These are phyloP conservation scores for Bufo bufo DNA, from an alignment of 2,113 vertebrate genomes.

Conservation along the genomic window DNA sequence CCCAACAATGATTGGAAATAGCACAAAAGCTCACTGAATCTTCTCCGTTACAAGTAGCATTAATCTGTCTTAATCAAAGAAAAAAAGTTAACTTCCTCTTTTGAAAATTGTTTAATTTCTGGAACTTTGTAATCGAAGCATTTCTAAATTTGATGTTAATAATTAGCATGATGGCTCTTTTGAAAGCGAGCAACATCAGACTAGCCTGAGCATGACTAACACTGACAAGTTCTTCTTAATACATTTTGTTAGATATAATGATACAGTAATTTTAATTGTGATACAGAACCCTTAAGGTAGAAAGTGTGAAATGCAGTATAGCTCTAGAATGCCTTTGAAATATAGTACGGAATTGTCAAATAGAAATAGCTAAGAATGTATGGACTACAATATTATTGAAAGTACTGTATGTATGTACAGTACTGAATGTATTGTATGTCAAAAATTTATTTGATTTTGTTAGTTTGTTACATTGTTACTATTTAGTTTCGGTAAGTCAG, in stretches of 20 bases:
- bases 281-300: constrained; percentile 25
- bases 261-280: constrained; percentile 29
- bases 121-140: constrained; percentile 56
- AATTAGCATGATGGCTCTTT: constrained; percentile 36
- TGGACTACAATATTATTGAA: not conserved
- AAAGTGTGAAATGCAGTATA: constrained; percentile 8
- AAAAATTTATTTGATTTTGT: not conserved
- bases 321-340: not conserved
- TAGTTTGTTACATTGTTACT: too few species aligned
- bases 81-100: constrained; percentile 15
- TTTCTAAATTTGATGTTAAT: constrained; percentile 43
- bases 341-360: not conserved
- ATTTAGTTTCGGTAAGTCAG: too few species aligned
- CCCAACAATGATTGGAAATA: constrained; percentile 71
- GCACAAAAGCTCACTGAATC: constrained; percentile 75
- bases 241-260: constrained; percentile 11
- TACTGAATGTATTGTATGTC: not conserved
- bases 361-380: not conserved
- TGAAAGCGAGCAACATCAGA: constrained; percentile 12
- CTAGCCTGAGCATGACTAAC: constrained; percentile 28
- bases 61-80: constrained; percentile 71
- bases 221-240: constrained; percentile 23
- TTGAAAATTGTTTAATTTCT: constrained; percentile 40
- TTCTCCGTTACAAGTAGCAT: constrained; percentile 76
- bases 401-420: not conserved